phyloP scores from a whole-genome alignment of 2,888 invertebrate species.

The Drosophila pegasa region DNA sequence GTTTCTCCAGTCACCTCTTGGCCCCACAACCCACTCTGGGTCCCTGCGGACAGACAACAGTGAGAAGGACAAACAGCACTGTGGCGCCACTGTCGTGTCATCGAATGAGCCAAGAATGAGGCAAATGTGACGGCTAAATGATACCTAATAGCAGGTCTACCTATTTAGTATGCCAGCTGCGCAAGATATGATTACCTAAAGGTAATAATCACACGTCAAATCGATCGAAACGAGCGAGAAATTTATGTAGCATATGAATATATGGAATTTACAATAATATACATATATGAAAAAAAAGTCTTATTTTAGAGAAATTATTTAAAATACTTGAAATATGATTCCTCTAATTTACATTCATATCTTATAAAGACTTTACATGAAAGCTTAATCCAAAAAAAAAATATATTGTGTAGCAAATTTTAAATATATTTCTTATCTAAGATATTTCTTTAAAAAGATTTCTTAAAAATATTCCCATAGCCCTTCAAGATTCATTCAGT shows the following conservation, averaged over 20 bases:
- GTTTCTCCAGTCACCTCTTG: not conserved
- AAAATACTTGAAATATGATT: too few species aligned
- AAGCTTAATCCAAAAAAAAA: too few species aligned
- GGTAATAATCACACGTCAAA: not conserved
- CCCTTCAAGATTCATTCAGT: not conserved
- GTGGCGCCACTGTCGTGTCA: conserved; percentile 47
- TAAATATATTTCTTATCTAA: too few species aligned
- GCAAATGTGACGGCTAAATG: conserved; percentile 16
- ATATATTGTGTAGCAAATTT: too few species aligned
- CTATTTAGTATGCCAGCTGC: conserved; percentile 1
- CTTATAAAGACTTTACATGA: too few species aligned
- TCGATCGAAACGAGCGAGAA: not conserved
- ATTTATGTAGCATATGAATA: not conserved
- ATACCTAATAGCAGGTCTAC: conserved; percentile 18
- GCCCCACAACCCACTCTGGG: not conserved
- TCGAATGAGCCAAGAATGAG: conserved; percentile 22
- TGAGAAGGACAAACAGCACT: conserved; percentile 22
- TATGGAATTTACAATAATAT: too few species aligned
- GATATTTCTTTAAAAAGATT: not conserved
- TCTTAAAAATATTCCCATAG: not conserved
- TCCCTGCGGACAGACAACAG: not conserved
- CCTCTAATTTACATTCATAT: too few species aligned
- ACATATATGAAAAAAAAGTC: too few species aligned
- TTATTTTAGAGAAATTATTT: too few species aligned
- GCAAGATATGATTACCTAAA: not conserved